Percentiles rank a stretch among this genome's conserved stretches.
These are phyloP conservation scores for Rambutsinella grinnellia DNA, from an alignment of 2,888 invertebrate species.

Conservation along the genomic window DNA sequence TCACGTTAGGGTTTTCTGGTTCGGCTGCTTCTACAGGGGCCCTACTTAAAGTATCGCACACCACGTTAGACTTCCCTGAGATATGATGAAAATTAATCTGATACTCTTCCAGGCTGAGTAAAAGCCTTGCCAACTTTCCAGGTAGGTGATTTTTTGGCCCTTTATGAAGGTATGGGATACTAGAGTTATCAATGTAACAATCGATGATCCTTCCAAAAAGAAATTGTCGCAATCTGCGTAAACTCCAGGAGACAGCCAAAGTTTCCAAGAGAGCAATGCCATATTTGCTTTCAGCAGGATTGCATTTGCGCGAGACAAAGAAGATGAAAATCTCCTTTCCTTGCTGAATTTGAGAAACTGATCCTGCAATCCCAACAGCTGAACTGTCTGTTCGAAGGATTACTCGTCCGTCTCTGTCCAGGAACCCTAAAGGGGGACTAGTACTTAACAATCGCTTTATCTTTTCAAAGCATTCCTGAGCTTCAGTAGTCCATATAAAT, in stretches of 20 bases:
- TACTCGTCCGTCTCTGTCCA: not conserved
- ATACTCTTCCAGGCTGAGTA: conserved; percentile 10
- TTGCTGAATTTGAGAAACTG: not conserved
- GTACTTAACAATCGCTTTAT: not conserved
- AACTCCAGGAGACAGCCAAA: conserved; percentile 7
- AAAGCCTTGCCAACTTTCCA: conserved; percentile 3
- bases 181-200: conserved; percentile 8
- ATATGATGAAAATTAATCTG: conserved; percentile 9
- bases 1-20: conserved; percentile 3
- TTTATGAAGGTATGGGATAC: conserved; percentile 1
- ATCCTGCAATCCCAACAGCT: not conserved
- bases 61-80: not conserved
- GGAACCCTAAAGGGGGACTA: conserved; percentile 11
- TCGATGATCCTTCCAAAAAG: not conserved
- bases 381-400: not conserved
- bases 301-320: not conserved
- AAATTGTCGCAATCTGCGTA: conserved; percentile 4
- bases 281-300: conserved; percentile 2
- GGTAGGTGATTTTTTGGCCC: conserved; percentile 18
- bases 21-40: not conserved
- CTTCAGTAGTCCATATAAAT: conserved; percentile 2
- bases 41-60: conserved; percentile 6
- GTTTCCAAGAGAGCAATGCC: conserved; percentile 9
- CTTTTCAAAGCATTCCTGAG: conserved; percentile 6
- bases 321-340: not conserved